These are phyloP conservation scores for Apteryx owenii DNA, from an alignment of 2,113 vertebrate genomes.

Conservation along the genomic window DNA sequence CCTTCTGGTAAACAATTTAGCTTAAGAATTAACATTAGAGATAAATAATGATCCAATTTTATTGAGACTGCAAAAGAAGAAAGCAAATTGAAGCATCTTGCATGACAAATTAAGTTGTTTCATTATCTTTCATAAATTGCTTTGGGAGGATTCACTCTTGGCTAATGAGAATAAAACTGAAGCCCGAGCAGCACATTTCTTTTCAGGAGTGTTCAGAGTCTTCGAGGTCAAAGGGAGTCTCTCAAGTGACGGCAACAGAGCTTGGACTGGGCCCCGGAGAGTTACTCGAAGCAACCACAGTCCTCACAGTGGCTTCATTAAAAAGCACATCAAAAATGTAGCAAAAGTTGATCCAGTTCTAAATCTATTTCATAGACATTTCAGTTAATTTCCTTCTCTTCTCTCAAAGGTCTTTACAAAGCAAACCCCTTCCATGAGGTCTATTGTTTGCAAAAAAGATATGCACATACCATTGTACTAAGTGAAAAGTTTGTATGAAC, in stretches of 20 bases:
- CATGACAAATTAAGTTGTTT: conserved; percentile 63
- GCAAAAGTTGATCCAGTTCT: neutral
- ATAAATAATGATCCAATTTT: conserved; percentile 66
- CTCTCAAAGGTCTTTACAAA: neutral
- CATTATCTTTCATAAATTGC: conserved; percentile 66
- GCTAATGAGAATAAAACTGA: conserved; percentile 43
- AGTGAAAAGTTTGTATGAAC: neutral
- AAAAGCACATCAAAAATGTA: neutral
- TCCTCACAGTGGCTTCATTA: neutral
- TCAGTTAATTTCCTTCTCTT: neutral
- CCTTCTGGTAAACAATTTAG: conserved; percentile 64
- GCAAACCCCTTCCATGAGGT: neutral
- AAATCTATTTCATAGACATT: neutral
- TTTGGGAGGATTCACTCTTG: conserved; percentile 43
- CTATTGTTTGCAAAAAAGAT: neutral
- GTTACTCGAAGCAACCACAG: neutral
- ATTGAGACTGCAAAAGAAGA: conserved; percentile 34
- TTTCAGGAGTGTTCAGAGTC: neutral
- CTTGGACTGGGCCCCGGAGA: neutral
- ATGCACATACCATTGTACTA: neutral
- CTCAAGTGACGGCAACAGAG: neutral
- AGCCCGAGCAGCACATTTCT: neutral
- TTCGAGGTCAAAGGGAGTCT: neutral
- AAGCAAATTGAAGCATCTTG: conserved; percentile 51
- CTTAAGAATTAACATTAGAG: conserved; percentile 66